Percentiles rank a stretch among this genome's conserved stretches.
Evolutionary conservation across 92 coral and sea anemone species (phyloP).

Genomic region (Pocillopora grandis): DNA sequence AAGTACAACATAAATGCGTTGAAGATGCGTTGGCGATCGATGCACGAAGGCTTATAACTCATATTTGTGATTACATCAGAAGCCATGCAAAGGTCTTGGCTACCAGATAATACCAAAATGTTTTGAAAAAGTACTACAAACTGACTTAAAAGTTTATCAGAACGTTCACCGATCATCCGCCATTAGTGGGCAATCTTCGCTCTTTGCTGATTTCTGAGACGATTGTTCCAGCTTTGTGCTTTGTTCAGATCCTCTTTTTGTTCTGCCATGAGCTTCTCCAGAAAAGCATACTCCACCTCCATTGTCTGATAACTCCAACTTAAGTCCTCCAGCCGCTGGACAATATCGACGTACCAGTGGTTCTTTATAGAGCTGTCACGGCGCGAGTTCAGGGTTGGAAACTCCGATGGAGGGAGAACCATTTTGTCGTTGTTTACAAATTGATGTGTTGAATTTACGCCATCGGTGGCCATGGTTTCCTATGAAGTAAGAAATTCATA

Average conservation of each 20-base stretch:
- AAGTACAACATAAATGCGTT: too few species aligned
- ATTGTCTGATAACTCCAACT: conserved; percentile 70
- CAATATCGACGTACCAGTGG: conserved; percentile 73
- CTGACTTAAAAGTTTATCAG: too few species aligned
- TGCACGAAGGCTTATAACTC: too few species aligned
- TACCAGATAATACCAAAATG: too few species aligned
- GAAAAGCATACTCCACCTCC: conserved; percentile 66
- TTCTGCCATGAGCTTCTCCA: conserved; percentile 61
- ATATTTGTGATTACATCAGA: too few species aligned
- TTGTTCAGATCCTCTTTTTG: conserved; percentile 60
- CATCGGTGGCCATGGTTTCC: not conserved
- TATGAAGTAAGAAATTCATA: not conserved
- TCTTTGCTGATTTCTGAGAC: conserved; percentile 18
- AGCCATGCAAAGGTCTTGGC: too few species aligned
- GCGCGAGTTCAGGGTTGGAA: not conserved
- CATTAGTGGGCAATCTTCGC: not conserved
- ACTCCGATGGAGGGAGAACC: not conserved
- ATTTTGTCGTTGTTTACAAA: not conserved
- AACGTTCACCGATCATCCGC: not conserved
- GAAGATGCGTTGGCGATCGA: too few species aligned
- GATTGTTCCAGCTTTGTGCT: conserved; percentile 46
- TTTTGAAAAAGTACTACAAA: too few species aligned
- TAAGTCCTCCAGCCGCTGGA: conserved; percentile 77
- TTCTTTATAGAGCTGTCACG: conserved; percentile 40
- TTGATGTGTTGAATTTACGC: not conserved